Percentiles rank a stretch among this genome's conserved stretches.
phyloP scores from a whole-genome alignment of 2,113 vertebrate genomes.

The Andinoacara biseriatus region DNA sequence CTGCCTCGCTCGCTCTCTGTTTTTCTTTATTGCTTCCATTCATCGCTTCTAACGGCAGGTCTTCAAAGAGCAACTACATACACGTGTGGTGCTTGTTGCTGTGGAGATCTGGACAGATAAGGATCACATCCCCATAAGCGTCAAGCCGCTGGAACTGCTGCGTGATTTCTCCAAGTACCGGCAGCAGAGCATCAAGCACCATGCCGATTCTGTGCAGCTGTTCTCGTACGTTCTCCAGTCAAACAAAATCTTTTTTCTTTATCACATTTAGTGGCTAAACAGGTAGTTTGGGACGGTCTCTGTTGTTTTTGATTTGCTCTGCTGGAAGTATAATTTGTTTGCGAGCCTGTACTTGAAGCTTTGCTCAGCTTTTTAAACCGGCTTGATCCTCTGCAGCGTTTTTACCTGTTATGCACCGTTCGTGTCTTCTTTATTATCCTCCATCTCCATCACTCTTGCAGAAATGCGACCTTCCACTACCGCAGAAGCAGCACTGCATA shows the following conservation, averaged over 20 bases:
- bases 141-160: constrained; percentile 91
- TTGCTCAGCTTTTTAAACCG: not conserved
- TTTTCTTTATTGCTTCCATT: constrained; percentile 41
- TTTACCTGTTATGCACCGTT: not conserved
- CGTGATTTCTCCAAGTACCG: constrained; percentile 94
- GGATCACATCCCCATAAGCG: constrained; percentile 89
- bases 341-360: not conserved
- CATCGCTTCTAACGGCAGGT: constrained; percentile 79
- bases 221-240: constrained; percentile 86
- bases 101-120: constrained; percentile 96
- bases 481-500: constrained; percentile 92
- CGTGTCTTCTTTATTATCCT: constrained; percentile 21
- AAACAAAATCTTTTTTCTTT: not conserved
- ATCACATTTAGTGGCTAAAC: not conserved
- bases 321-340: not conserved
- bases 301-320: not conserved
- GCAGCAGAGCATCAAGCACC: constrained; percentile 91
- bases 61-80: constrained; percentile 97
- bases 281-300: not conserved
- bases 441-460: constrained; percentile 59
- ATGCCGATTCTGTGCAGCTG: constrained; percentile 92
- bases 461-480: constrained; percentile 95
- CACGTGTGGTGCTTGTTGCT: constrained; percentile 94
- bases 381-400: not conserved
- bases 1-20: not conserved